Percentiles rank a stretch among this genome's conserved stretches.
These are phyloP conservation scores for Chironex yamaguchii DNA, from an alignment of 30 jellyfish, hydroid and myxozoan species.

Conservation along the genomic window DNA sequence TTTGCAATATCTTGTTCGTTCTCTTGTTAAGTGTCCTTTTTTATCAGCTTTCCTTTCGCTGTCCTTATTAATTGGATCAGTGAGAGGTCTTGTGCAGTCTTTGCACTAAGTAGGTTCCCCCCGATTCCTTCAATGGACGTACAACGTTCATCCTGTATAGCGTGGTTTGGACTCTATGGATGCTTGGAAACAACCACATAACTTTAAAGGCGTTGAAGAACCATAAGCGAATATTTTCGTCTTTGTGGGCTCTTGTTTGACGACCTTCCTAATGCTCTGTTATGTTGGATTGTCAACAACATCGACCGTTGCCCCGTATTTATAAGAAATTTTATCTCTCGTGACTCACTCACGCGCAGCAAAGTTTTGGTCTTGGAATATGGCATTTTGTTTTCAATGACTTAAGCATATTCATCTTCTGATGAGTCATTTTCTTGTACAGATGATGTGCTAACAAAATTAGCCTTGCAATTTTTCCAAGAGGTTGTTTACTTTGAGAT, in stretches of 20 bases:
- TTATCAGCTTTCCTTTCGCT: too few relatives aligned
- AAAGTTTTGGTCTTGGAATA: slow-evolving; percentile 12
- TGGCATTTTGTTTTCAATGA: slow-evolving; percentile 15
- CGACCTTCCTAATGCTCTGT: slow-evolving; percentile 4
- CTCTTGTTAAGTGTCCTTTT: not conserved
- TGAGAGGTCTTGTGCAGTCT: not conserved
- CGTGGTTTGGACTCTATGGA: not conserved
- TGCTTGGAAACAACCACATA: not conserved
- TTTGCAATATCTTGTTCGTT: not conserved
- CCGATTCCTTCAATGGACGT: not conserved
- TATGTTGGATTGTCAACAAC: slow-evolving; percentile 13
- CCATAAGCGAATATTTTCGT: not conserved
- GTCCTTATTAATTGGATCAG: not conserved
- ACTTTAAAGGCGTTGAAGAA: not conserved
- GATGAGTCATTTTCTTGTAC: too few relatives aligned
- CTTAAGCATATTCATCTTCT: slow-evolving; percentile 51
- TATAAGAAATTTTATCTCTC: not conserved
- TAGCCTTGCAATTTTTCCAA: too few relatives aligned
- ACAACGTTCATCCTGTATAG: not conserved
- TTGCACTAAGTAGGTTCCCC: not conserved
- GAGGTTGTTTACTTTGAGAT: too few relatives aligned
- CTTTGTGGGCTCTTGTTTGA: not conserved
- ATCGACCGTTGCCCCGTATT: slow-evolving; percentile 61
- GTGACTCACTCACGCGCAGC: slow-evolving; percentile 2
- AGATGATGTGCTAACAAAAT: too few relatives aligned